Percentiles rank a stretch among this genome's conserved stretches.
Conservation (phyloP, 2,888 invertebrate genomes). For the Macrostomum cliftonense region DNA sequence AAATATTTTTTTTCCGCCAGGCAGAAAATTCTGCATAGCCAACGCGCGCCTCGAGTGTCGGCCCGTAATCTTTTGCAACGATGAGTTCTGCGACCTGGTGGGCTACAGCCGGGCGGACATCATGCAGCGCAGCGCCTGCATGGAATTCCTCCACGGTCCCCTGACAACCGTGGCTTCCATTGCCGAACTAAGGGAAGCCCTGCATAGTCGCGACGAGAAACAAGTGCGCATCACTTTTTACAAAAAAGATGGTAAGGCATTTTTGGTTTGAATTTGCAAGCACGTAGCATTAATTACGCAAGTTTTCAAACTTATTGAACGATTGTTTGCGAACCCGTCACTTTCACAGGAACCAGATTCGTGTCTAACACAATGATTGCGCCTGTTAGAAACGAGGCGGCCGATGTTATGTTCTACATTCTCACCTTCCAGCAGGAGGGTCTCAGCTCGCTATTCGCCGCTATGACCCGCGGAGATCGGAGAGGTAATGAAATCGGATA, state of each 20-base stretch:
- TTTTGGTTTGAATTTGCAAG: too few relatives aligned
- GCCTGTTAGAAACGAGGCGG: conserved; percentile 58
- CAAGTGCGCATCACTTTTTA: conserved; percentile 62
- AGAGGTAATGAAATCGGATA: too few relatives aligned
- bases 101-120: conserved; percentile 60
- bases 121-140: conserved; percentile 57
- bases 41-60: conserved; percentile 52
- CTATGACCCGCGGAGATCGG: too few relatives aligned
- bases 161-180: conserved; percentile 55
- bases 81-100: conserved; percentile 57
- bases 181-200: conserved; percentile 51
- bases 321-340: not conserved
- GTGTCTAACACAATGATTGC: conserved; percentile 62
- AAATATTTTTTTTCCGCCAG: too few relatives aligned
- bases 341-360: conserved; percentile 53
- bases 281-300: too few relatives aligned
- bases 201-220: conserved; percentile 52
- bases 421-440: conserved; percentile 46
- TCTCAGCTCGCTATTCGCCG: too few relatives aligned
- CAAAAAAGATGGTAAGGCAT: conserved; percentile 54
- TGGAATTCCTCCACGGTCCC: conserved; percentile 60
- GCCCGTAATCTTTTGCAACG: conserved; percentile 64
- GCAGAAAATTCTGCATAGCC: conserved; percentile 62
- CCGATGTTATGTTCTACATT: conserved; percentile 60
- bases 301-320: too few relatives aligned